These are phyloP conservation scores for Drosophila formosana DNA, from an alignment of 2,888 invertebrate genomes.

Conservation along the genomic window DNA sequence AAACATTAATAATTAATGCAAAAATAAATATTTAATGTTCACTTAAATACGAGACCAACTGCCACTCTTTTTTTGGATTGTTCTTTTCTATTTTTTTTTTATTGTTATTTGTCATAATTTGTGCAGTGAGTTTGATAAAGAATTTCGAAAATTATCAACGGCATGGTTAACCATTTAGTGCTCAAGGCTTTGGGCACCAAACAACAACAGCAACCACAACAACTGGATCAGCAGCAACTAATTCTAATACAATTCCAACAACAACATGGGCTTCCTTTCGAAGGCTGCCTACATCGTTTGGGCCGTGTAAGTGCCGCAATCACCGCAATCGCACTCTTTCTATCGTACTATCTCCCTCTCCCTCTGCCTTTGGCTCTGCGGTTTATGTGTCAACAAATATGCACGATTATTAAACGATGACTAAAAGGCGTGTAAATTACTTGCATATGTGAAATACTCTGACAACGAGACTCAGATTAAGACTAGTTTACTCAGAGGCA, in stretches of 20 bases:
- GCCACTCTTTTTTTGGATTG: conserved; percentile 4
- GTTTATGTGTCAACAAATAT: conserved; percentile 25
- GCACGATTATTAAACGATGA: conserved; percentile 16
- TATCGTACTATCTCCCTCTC: not conserved
- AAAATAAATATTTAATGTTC: conserved; percentile 11
- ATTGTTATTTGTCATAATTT: conserved; percentile 9
- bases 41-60: conserved; percentile 10
- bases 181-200: conserved; percentile 41
- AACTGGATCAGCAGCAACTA: not conserved
- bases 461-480: not conserved
- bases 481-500: not conserved
- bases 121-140: conserved; percentile 27
- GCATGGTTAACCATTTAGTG: conserved; percentile 54
- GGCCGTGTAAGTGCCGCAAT: conserved; percentile 89
- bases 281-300: conserved; percentile 92
- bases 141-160: conserved; percentile 44
- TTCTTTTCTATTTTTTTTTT: conserved; percentile 2
- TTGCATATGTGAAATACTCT: conserved; percentile 44
- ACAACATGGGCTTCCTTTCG: conserved; percentile 90
- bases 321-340: not conserved
- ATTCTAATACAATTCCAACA: not conserved
- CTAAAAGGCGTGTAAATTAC: conserved; percentile 45
- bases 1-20: conserved; percentile 18
- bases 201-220: not conserved
- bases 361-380: not conserved